These are phyloP conservation scores for Hycleus phaleratus DNA, from an alignment of 1,140 invertebrate genomes.

Conservation along the genomic window DNA sequence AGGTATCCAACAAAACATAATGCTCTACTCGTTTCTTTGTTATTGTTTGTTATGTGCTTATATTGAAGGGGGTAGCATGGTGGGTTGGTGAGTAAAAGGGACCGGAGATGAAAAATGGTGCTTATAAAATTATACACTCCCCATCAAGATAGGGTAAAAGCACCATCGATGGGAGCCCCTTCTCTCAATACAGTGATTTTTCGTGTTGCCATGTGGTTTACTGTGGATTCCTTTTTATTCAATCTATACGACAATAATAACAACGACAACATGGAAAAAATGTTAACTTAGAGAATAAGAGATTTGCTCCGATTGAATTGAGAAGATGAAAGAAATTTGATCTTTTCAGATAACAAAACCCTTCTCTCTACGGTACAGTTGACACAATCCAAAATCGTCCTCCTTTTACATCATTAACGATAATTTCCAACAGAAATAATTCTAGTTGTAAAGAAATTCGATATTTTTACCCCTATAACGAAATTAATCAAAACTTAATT, in stretches of 20 bases:
- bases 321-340: slow-evolving; percentile 7
- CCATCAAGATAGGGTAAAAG: slow-evolving; percentile 17
- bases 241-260: no score
- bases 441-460: no score
- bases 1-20: slow-evolving; percentile 9
- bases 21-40: neutral
- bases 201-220: slow-evolving; percentile 4
- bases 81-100: slow-evolving; percentile 3
- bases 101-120: slow-evolving; percentile 7
- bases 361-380: neutral
- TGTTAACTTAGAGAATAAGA: neutral
- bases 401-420: no score
- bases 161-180: slow-evolving; percentile 6
- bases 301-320: neutral
- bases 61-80: slow-evolving; percentile 7
- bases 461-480: no score
- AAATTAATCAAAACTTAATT: no score
- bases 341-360: slow-evolving; percentile 19
- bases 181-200: slow-evolving; percentile 6
- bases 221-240: neutral
- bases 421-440: no score
- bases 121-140: slow-evolving; percentile 18
- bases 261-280: no score
- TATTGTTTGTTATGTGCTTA: neutral
- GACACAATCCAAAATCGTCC: neutral